Conservation (phyloP, 2,797 vertebrate genomes). For the Cossypha niveicapilla region DNA sequence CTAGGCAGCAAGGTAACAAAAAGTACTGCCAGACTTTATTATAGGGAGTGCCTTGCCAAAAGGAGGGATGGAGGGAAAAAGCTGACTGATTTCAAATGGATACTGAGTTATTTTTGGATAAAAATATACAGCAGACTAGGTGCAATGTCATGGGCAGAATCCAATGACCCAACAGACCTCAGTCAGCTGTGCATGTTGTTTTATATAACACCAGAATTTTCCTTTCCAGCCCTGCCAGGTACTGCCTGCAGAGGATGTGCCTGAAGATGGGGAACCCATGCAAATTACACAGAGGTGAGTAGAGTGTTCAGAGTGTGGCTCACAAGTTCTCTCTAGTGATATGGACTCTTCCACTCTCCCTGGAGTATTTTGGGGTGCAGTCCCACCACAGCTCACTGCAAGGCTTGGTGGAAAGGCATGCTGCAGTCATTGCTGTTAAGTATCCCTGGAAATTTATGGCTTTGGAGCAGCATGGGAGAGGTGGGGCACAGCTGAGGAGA, state of each 20-base stretch:
- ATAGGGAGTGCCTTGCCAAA: neutral
- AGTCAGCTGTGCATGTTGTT: rapidly evolving
- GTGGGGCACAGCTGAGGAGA: neutral
- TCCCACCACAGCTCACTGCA: rapidly evolving
- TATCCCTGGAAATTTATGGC: neutral
- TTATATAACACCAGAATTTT: neutral
- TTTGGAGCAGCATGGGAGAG: neutral
- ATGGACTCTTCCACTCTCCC: neutral
- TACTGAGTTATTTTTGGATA: neutral
- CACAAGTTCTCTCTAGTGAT: rapidly evolving
- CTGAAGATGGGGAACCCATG: constrained; percentile 64
- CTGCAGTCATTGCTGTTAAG: neutral
- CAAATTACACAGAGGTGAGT: constrained; percentile 72
- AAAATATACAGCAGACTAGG: neutral
- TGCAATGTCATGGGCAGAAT: neutral
- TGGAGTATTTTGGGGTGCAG: neutral
- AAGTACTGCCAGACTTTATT: neutral
- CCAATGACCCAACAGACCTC: neutral
- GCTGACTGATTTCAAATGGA: neutral
- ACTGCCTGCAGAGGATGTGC: constrained; percentile 57
- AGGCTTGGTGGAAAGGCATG: neutral
- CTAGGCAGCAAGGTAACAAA: neutral
- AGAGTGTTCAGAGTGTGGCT: neutral
- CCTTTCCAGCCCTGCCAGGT: constrained; percentile 69
- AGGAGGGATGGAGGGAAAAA: neutral